Base-by-base conservation (phyloP, 2,113 vertebrate genomes). In the Rhynchomys soricoides region DNA sequence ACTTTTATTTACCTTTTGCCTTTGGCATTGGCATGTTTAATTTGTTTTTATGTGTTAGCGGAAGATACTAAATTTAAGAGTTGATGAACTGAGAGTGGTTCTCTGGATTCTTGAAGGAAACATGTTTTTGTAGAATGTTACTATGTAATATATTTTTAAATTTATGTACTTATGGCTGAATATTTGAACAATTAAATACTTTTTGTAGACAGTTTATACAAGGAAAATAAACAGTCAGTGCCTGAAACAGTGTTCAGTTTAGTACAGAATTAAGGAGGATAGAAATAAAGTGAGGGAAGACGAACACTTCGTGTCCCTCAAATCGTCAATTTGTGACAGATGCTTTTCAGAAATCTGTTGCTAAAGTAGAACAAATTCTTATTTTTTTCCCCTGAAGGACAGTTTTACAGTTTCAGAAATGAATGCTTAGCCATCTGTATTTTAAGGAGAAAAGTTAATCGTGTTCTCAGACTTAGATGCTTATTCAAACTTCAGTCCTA, bases 11-110 rank as follows among this genome's bases (percentile, higher is more conserved):
- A 34, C 3, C 24, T 48, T 59, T 82, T 73, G 86, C 81, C 31
- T 90, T 96, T 82, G 55, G 34, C 43, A 68, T 78, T 86, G 57
- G 24, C 34, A 57, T 81, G 31, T 19, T 55, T 86, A 81, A 82
- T 95, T 93, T 91, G 50, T 86, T 93, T 96, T 78, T 34, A 90
- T 43, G 68, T 96, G 59, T 79, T 95, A 95, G 29, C 86, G n/a
- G 34, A 83, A 68, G 37, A 70, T 86, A 70, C 24, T 93, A 59
- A 66, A 12, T 34, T 92, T 62, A 86, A 3, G n/a, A 10, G 17
- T 82, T 93, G 26, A 45, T 83, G 11, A 37, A 94, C n/a, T 92
- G 37, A 93, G 37, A 19, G 50, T 95, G 68, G 70, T 16, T 93
- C 15, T 11, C 17, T 82, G 68, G 59, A 66, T 74, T 91, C 15